Percentiles rank a stretch among this genome's conserved stretches.
Evolutionary conservation across 2,797 vertebrate genomes (phyloP).

Genomic region (Cephalopachus bancanus): DNA sequence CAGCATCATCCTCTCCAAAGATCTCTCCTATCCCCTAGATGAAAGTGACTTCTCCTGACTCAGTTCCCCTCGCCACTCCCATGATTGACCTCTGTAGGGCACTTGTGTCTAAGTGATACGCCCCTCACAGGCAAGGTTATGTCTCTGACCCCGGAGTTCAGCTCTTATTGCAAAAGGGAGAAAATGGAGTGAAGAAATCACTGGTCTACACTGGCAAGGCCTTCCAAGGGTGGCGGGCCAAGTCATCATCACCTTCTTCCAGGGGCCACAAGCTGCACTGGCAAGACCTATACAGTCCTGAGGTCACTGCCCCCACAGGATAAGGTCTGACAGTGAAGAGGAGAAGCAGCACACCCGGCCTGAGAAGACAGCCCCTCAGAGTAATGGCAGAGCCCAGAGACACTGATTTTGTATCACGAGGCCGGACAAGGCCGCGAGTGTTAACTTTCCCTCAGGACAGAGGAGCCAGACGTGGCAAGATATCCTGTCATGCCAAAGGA

Average conservation of each 20-base stretch:
- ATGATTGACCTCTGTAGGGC: background rate
- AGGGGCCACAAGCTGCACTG: background rate
- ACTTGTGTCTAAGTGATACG: background rate
- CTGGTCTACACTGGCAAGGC: background rate
- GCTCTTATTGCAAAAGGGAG: background rate
- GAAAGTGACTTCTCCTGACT: background rate
- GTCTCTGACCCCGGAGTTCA: background rate
- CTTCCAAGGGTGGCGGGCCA: background rate
- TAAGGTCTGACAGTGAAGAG: background rate
- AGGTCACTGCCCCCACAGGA: background rate
- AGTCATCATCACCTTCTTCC: background rate
- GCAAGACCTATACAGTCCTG: background rate
- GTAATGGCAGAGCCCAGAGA: background rate
- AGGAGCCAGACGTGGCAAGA: background rate
- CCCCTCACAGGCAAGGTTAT: background rate
- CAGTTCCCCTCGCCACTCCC: background rate
- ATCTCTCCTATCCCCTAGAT: background rate
- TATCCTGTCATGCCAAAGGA: background rate
- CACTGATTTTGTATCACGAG: background rate
- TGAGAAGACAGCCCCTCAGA: background rate
- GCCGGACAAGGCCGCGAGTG: background rate
- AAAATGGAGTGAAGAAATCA: background rate
- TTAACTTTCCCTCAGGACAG: background rate
- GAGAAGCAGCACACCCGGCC: background rate
- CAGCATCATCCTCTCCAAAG: background rate